Percentiles rank a stretch among this genome's conserved stretches.
These are phyloP conservation scores for Halocynthia roretzi DNA, from an alignment of 23 tunicate species.

Conservation along the genomic window DNA sequence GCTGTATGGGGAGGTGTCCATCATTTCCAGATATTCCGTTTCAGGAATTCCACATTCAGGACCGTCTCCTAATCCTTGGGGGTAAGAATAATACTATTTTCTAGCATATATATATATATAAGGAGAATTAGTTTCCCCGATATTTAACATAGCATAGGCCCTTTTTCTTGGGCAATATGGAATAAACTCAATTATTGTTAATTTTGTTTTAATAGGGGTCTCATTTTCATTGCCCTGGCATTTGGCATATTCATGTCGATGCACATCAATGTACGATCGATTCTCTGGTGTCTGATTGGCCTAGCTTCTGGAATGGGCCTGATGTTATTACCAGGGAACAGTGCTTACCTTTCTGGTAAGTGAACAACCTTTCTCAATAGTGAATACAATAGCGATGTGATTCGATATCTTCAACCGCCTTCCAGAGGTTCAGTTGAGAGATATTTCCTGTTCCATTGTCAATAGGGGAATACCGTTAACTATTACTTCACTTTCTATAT, in stretches of 20 bases:
- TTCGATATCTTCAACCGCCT: no score
- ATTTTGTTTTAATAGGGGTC: conserved; percentile 33
- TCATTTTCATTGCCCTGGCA: conserved; percentile 21
- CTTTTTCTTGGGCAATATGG: not conserved
- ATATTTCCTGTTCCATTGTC: no score
- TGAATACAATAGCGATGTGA: no score
- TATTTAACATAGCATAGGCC: no score
- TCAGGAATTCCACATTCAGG: conserved; percentile 41
- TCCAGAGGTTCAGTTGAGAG: no score
- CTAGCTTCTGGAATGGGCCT: conserved; percentile 55
- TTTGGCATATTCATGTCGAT: conserved; percentile 43
- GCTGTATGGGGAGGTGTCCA: conserved; percentile 50
- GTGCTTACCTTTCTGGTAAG: conserved; percentile 48
- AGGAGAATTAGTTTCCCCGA: not conserved
- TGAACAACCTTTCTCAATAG: no score
- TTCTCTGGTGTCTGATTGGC: conserved; percentile 39
- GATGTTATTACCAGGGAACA: conserved; percentile 48
- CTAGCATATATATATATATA: not conserved
- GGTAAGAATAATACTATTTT: conserved; percentile 12
- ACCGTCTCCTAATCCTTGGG: conserved; percentile 64
- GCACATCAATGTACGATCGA: conserved; percentile 15
- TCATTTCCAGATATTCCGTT: conserved; percentile 36
- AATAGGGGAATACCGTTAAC: no score
- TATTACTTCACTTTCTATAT: no score
- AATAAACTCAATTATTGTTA: not conserved